Evolutionary conservation across 2,113 vertebrate species (phyloP), one percentile per base, ranked within the genome.

Genomic region (Prinia subflava): DNA sequence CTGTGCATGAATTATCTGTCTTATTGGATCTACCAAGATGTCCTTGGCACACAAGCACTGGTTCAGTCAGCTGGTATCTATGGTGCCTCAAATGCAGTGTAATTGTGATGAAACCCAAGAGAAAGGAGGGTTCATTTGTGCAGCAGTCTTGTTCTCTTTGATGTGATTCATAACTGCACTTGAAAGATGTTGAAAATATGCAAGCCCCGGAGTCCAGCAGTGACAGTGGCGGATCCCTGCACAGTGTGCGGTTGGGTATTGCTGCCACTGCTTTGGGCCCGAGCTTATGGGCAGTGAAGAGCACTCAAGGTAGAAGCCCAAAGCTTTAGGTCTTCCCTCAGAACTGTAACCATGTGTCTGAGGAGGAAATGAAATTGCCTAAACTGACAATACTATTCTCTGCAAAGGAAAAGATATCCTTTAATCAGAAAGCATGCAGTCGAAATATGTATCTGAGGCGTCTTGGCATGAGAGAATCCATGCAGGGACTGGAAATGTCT

Each of bases 181-280:
- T 89, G 49, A 68, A 82, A 89, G 44, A 17, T 35, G 28, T 71
- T 64, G 17, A 52, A 63, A 63, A 52, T 20, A 25, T 2, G 13
- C 28, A 59, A 70, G 30, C 22, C 41, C 7, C 15, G 9, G 23
- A 56, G 31, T 23, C 31, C 28, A 49, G 7, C 27, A 17, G 4
- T 19, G 42, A 42, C 39, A 30, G 18, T 4, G 49, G 52, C 2
- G 4, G 31, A 24, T 60, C 28, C 39, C 24, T 23, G 25, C 6
- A 6, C 0, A 0, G 11, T 8, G 33, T 47, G 39, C 0, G 0
- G 7, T 4, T 22, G 7, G 3, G 2, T 30, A 25, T 56, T 89
- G 44, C 69, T 69, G 28, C 14, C n/a, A 21, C 56, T 64, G 10
- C 33, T 28, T 83, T 5, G 3, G 3, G 8, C 25, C 22, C 15